Percentiles rank a stretch among this genome's conserved stretches.
These are phyloP conservation scores for Microcebus griseorufus DNA, from an alignment of 2,113 vertebrate genomes.

Conservation along the genomic window DNA sequence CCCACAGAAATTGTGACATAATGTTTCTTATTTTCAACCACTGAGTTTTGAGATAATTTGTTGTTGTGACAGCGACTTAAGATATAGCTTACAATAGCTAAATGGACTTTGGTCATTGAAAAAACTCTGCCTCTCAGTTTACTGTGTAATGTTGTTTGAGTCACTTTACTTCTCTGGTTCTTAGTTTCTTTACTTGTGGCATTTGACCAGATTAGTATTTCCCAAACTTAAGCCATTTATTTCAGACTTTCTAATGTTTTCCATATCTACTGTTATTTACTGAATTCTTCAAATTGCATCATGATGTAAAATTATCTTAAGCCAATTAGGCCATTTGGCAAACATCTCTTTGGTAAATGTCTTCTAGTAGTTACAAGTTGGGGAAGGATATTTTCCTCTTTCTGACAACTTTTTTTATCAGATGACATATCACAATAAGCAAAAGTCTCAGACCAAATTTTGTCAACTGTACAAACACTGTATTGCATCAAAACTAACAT, in stretches of 20 bases:
- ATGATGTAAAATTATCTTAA: not conserved
- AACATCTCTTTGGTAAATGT: not conserved
- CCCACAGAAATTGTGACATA: not conserved
- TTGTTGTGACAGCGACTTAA: not conserved
- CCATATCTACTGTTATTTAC: not conserved
- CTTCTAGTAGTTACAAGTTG: not conserved
- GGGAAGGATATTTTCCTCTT: not conserved
- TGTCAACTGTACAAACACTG: not conserved
- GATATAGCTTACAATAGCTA: not conserved
- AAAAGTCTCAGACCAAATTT: not conserved
- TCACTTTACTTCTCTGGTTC: not conserved
- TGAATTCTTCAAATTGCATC: not conserved
- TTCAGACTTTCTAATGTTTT: conserved; percentile 33
- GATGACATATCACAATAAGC: not conserved
- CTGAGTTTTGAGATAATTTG: not conserved
- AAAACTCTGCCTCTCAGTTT: not conserved
- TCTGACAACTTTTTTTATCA: not conserved
- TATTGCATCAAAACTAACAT: not conserved
- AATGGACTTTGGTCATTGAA: not conserved
- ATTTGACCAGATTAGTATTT: not conserved
- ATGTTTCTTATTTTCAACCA: not conserved
- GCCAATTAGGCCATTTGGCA: not conserved
- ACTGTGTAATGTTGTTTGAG: not conserved
- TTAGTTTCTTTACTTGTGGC: not conserved
- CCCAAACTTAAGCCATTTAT: not conserved